These are phyloP conservation scores for Lontra canadensis DNA, from an alignment of 2,113 vertebrate species.

Conservation along the genomic window DNA sequence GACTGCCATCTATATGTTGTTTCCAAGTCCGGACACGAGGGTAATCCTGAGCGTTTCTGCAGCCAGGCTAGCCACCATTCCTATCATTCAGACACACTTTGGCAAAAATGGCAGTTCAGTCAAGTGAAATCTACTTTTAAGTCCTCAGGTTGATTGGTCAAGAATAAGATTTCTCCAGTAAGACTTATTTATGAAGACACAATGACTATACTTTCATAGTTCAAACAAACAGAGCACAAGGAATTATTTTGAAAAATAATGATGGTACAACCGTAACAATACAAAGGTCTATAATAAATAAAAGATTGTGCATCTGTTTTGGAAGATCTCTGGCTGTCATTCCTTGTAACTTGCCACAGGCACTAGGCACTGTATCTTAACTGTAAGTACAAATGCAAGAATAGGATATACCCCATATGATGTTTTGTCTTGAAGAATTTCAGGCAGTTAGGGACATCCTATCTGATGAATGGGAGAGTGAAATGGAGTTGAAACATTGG, in stretches of 20 bases:
- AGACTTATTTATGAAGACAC: slow-evolving; percentile 51
- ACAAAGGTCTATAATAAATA: slow-evolving; percentile 57
- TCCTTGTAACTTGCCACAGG: background rate
- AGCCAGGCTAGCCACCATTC: background rate
- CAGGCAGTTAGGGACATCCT: background rate
- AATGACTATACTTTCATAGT: slow-evolving; percentile 11
- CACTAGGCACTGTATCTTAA: background rate
- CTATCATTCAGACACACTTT: background rate
- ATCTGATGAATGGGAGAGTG: background rate
- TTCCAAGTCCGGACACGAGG: background rate
- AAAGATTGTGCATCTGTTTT: slow-evolving; percentile 64
- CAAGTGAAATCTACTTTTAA: slow-evolving; percentile 46
- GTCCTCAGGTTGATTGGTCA: slow-evolving; percentile 54
- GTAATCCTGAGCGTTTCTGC: background rate
- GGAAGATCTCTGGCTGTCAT: background rate
- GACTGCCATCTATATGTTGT: background rate
- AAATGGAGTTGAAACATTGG: background rate
- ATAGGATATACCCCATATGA: background rate
- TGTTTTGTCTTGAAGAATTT: background rate
- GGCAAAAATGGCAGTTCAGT: slow-evolving; percentile 20
- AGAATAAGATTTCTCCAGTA: slow-evolving; percentile 52
- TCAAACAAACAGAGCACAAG: slow-evolving; percentile 60
- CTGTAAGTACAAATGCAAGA: background rate
- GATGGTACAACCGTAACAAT: slow-evolving; percentile 58
- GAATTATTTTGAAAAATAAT: slow-evolving; percentile 64